phyloP scores from a whole-genome alignment of 2,797 vertebrate genomes.

The Muraenolepis orangiensis region DNA sequence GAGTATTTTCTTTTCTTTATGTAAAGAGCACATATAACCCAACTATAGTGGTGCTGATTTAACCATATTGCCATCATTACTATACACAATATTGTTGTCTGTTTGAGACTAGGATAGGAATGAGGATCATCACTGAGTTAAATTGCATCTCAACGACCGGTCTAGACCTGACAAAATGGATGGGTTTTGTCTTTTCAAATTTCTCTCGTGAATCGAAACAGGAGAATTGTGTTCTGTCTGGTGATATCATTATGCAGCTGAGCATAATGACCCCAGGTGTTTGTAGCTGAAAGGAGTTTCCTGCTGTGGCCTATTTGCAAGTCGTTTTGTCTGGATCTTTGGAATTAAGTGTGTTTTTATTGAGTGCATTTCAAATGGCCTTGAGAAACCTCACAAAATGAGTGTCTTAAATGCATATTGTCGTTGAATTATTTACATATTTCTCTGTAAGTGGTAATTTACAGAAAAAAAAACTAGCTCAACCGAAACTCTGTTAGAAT shows the following conservation, averaged over 20 bases:
- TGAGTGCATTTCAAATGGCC: neutral
- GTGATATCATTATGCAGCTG: neutral
- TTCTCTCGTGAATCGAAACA: no score
- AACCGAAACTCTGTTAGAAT: no score
- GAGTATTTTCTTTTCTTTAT: constrained; percentile 61
- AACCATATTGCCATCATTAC: neutral
- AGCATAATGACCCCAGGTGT: neutral
- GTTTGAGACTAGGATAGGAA: no score
- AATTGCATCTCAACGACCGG: no score
- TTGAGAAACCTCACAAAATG: neutral
- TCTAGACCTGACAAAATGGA: no score
- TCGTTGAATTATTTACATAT: no score
- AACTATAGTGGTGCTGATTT: neutral
- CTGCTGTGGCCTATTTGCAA: neutral
- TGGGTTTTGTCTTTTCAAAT: no score
- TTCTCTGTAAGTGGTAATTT: no score
- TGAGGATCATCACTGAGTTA: no score
- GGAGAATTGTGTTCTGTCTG: no score
- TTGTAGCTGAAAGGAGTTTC: neutral
- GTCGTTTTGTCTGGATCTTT: neutral
- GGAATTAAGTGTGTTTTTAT: neutral
- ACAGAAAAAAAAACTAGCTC: no score
- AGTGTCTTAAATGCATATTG: no score
- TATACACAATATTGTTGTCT: neutral
- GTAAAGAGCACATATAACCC: neutral